Base-by-base conservation (phyloP, 2,113 vertebrate genomes). In the Sinocyclocheilus grahami region DNA sequence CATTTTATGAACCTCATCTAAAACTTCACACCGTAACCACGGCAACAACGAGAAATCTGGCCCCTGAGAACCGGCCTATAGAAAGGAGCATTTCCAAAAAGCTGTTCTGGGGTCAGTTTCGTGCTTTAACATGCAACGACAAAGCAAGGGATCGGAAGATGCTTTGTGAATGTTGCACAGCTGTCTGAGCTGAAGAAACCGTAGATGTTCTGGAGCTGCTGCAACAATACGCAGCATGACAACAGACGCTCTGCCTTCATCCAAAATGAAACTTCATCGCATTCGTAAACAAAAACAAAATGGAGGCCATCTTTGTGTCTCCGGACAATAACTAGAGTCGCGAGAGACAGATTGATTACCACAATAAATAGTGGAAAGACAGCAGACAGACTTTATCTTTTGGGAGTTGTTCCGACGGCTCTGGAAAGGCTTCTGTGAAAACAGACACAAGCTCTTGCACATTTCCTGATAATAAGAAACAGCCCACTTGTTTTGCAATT, bases 1-100 rank as follows among this genome's bases (percentile, higher is more conserved):
- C 67, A 71, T 75, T 75, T 46, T 75, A 74, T 74, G 71, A 74
- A 74, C 37, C 71, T 24, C 71, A 74, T 74, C 71, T n/a, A 46
- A 74, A 75, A 75, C 72, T 75, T 48, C 72, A n/a, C 72, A 46
- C 39, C 0, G 22, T 48, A 13, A 46, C 72, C 72, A 75, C 48
- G 72, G 72, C 72, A 75, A 75, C 72, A 14, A 48, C 0, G 2
- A 48, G 37, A 46, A 75, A 75, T 75, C 39, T 75, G 72, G 72
- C 72, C 39, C 72, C 39, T 7, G 72, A 75, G 72, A 65, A 27
- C 62, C n/a, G 9, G 9, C 62, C 62, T 4, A 27, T 27, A 9
- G 72, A 75, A 75, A 46, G 22, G 39, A 22, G 39, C 72, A 7
- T 75, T 75, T 46, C 72, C 5, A 46, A 75, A 75, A 75, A 75